phyloP scores from a whole-genome alignment of 2,888 invertebrate species.

The Cephalotes varians region DNA sequence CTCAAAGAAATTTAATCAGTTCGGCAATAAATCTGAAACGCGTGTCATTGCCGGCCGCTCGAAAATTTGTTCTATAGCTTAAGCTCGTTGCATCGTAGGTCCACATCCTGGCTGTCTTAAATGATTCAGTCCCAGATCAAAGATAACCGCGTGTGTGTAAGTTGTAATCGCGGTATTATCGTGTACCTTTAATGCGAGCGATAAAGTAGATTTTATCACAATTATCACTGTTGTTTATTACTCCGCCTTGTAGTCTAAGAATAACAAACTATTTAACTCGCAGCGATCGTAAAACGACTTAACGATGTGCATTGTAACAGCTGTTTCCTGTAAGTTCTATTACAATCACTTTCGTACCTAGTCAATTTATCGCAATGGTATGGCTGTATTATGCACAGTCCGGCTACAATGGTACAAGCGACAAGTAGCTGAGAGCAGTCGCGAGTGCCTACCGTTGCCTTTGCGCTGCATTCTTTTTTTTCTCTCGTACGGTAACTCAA shows the following conservation, averaged over 20 bases:
- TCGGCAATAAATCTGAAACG: not conserved
- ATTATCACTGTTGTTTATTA: constrained; percentile 66
- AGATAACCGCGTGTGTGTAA: constrained; percentile 58
- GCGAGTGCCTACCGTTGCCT: constrained; percentile 19
- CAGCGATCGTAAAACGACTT: constrained; percentile 56
- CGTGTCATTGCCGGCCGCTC: not conserved
- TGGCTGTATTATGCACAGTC: constrained; percentile 54
- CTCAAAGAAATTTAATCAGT: not conserved
- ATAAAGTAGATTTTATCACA: constrained; percentile 66
- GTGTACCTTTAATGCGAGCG: constrained; percentile 57
- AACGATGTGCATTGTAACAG: constrained; percentile 66
- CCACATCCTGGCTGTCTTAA: constrained; percentile 32
- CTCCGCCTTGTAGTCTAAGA: constrained; percentile 40
- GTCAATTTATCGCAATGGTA: constrained; percentile 59
- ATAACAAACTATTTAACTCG: constrained; percentile 61
- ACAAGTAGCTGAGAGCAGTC: constrained; percentile 39
- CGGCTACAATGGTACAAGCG: constrained; percentile 43
- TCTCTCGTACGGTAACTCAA: not conserved
- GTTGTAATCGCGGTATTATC: constrained; percentile 58
- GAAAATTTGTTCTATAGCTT: constrained; percentile 23
- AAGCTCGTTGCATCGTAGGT: constrained; percentile 3
- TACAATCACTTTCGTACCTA: constrained; percentile 60
- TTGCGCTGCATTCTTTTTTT: not conserved
- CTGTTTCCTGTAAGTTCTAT: constrained; percentile 64
- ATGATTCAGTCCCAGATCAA: constrained; percentile 53